Evolutionary conservation across 2,797 vertebrate genomes (phyloP).

Genomic region (Falco concolor): DNA sequence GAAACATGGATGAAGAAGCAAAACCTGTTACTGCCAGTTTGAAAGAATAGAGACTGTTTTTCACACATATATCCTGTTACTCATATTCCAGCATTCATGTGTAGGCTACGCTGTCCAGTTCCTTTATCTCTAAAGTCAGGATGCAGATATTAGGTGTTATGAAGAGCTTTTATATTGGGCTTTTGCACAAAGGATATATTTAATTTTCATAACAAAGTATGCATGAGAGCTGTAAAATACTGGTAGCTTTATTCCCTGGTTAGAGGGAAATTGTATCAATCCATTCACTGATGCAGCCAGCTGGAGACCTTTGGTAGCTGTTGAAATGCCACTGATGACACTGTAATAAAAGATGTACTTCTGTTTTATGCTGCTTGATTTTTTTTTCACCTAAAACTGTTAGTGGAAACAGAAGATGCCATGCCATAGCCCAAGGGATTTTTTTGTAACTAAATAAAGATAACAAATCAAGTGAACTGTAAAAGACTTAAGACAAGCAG

Average conservation of each 20-base stretch:
- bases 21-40: accelerated
- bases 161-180: neutral
- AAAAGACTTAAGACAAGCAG: neutral
- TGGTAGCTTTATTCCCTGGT: neutral
- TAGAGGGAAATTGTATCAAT: neutral
- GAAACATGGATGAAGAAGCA: neutral
- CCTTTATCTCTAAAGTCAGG: neutral
- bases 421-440: neutral
- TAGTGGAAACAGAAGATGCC: neutral
- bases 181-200: neutral
- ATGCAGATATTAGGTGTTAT: neutral
- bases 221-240: neutral
- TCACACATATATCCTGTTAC: neutral
- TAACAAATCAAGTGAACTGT: neutral
- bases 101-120: neutral
- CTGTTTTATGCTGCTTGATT: neutral
- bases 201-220: neutral
- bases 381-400: neutral
- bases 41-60: neutral
- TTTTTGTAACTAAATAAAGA: neutral
- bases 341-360: neutral
- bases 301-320: neutral
- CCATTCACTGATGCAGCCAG: neutral
- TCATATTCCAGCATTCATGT: neutral
- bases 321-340: neutral